Evolutionary conservation across 2,113 vertebrate genomes (phyloP), one percentile per base, ranked within the genome.

Genomic region (Psophia crepitans): DNA sequence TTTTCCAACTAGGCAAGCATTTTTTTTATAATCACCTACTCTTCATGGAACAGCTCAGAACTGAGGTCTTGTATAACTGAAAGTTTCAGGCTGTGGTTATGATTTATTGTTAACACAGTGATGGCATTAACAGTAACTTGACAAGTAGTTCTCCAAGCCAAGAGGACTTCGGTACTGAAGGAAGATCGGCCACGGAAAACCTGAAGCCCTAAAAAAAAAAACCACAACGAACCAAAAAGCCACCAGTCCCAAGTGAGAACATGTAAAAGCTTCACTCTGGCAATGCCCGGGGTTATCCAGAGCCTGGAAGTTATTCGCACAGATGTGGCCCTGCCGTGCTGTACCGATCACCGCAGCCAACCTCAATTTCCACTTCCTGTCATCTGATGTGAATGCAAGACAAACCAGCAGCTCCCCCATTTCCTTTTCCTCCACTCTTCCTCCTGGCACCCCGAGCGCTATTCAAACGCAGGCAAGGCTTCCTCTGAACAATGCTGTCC

Each of bases 401-500:
- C 98, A 98, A 96, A 97, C 96, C 97, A 96, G 97, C 97, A 96
- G 97, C 96, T 98, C 97, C 97, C 96, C 96, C 89, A 1, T 89
- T 98, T 98, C 98, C 98, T 89, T 98, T 98, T 98, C 97, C 98
- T 98, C 95, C 96, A 90, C 97, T 97, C 98, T 99, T 99, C 98
- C 98, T 98, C 98, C 98, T 98, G 97, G 98, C 98, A 98, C 97
- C 98, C 97, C 95, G 12, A 92, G 87, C 43, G 22, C 97, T 97
- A 98, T 98, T 98, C 97, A 98, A 97, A 97, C 61, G 20, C 93
- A 97, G 97, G 96, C 97, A 97, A 98, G 96, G 98, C 96, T 98
- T 98, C 98, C 97, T 98, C 96, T 97, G 98, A 98, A 99, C 99
- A 99, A 99, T 98, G 96, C 98, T 92, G 90, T 95, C 95, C 97